Evolutionary conservation across 64 coral and sea anemone genomes (phyloP), one percentile per base, ranked within the genome.

Genomic region (Astreopora myriophthalma): DNA sequence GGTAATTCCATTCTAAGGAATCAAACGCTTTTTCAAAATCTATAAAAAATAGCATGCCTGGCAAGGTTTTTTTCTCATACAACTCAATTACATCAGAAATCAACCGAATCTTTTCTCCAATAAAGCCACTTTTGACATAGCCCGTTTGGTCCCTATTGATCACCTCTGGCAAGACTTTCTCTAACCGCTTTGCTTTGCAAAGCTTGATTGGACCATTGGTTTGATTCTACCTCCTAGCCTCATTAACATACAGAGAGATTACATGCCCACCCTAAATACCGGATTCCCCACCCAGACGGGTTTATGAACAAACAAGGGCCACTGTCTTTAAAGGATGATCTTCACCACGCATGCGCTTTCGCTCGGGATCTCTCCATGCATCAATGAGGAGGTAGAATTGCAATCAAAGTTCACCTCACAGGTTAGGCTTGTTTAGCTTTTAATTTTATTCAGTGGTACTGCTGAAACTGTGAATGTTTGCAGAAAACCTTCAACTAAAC

Each of bases 381-480:
- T n/a, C n/a, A n/a, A n/a, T n/a, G n/a, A n/a, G n/a, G n/a, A n/a
- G n/a, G n/a, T n/a, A n/a, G n/a, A n/a, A n/a, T n/a, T n/a, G n/a
- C n/a, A n/a, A n/a, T n/a, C n/a, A n/a, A n/a, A n/a, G n/a, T n/a
- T n/a, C n/a, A n/a, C n/a, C n/a, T n/a, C n/a, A n/a, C n/a, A n/a
- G n/a, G n/a, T n/a, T n/a, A n/a, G n/a, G n/a, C n/a, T n/a, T n/a
- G n/a, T n/a, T n/a, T n/a, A n/a, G n/a, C n/a, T n/a, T n/a, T n/a
- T n/a, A n/a, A 42, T 75, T 25, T 74, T 11, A 86, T 86, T 91
- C 76, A 76, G 52, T 67, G 89, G 76, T 72, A 76, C 89, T 28
- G 23, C 75, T 79, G 48, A 90, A 90, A 90, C 74, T 70, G 88
- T 90, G 32, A 69, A 76, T 57, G 48, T 63, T 75, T 16, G 73